Conservation (phyloP, 2,113 vertebrate species). For the Hiodon tergisus region DNA sequence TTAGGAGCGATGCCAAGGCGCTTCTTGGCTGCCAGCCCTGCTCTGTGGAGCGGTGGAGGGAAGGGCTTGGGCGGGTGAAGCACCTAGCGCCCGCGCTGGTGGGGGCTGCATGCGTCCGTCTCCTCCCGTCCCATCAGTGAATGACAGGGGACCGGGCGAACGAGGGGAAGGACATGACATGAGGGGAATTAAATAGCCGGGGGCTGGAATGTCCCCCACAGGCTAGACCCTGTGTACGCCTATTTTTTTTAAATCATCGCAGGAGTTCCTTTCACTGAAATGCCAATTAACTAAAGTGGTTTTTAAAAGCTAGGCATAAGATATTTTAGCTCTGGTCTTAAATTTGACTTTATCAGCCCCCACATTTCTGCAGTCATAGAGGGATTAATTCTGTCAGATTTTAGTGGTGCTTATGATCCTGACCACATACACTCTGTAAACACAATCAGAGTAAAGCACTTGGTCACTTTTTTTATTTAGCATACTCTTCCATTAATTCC, state of each 20-base stretch:
- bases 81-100: constrained; percentile 27
- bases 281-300: background rate
- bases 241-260: background rate
- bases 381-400: background rate
- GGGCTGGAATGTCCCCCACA: too few relatives aligned
- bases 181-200: background rate
- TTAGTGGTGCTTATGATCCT: background rate
- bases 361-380: background rate
- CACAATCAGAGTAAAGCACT: too few relatives aligned
- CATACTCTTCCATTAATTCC: too few relatives aligned
- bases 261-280: background rate
- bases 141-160: background rate
- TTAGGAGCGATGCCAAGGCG: constrained; percentile 91
- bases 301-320: background rate
- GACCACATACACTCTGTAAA: background rate
- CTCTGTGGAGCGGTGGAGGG: constrained; percentile 21
- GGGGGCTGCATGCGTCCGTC: constrained; percentile 26
- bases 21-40: constrained; percentile 70
- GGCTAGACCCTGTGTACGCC: background rate
- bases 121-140: constrained; percentile 27
- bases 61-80: background rate
- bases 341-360: background rate
- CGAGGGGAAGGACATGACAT: background rate
- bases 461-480: too few relatives aligned
- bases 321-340: background rate